phyloP scores from a whole-genome alignment of 92 coral and sea anemone species.

The Ricordea florida region DNA sequence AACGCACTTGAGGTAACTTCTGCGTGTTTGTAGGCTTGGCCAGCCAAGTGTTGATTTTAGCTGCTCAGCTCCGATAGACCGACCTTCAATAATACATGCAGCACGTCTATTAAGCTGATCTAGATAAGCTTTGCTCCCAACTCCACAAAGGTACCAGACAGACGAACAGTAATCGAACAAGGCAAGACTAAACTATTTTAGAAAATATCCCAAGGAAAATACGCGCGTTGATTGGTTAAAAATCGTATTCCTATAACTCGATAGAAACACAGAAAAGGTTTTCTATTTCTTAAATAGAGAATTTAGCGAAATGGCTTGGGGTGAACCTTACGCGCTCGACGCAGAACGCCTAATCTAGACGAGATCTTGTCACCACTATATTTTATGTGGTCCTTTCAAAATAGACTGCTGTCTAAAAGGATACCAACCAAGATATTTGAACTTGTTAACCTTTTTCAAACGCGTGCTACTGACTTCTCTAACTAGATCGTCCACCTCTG shows the following conservation, averaged over 20 bases:
- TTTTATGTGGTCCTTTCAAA: constrained; percentile 51
- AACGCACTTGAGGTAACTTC: constrained; percentile 26
- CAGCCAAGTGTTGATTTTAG: constrained; percentile 9
- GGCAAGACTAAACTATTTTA: no score
- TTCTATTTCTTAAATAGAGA: no score
- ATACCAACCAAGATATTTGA: constrained; percentile 39
- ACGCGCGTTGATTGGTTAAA: no score
- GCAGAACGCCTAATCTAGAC: constrained; percentile 36
- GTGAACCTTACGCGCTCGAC: constrained; percentile 44
- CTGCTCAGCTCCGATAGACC: constrained; percentile 5
- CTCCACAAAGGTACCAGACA: constrained; percentile 65
- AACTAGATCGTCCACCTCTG: not conserved
- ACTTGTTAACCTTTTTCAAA: constrained; percentile 30
- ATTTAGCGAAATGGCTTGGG: constrained; percentile 8
- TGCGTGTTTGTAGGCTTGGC: constrained; percentile 41
- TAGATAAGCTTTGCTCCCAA: constrained; percentile 42
- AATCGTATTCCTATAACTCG: no score
- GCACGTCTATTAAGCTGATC: constrained; percentile 52
- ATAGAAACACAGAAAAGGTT: no score
- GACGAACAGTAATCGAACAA: constrained; percentile 34
- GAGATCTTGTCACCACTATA: constrained; percentile 26
- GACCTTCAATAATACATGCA: constrained; percentile 55
- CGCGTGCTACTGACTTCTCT: not conserved
- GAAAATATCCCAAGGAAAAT: no score
- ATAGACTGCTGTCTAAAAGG: constrained; percentile 40